Conservation (phyloP, 2,113 vertebrate species). For the Phyllostomus discolor region DNA sequence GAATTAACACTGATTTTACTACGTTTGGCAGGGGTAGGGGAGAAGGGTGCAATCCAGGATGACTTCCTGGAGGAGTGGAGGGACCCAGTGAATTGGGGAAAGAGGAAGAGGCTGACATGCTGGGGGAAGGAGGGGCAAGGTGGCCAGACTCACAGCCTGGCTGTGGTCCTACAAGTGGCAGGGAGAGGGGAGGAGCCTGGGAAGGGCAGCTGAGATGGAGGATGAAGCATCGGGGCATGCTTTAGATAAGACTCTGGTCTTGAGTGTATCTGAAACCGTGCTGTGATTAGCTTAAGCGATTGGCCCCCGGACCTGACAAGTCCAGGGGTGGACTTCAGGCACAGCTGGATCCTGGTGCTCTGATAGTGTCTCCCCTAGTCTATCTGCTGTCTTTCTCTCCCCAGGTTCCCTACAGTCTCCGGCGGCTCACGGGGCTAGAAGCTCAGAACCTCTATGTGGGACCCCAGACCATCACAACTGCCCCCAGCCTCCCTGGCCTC, state of each 20-base stretch:
- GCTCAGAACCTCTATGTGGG: slow-evolving; percentile 90
- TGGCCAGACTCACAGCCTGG: neutral
- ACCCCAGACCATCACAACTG: slow-evolving; percentile 73
- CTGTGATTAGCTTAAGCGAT: neutral
- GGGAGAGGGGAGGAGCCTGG: neutral
- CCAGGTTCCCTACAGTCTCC: slow-evolving; percentile 86
- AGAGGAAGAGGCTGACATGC: neutral
- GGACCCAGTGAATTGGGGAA: neutral
- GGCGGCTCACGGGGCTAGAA: slow-evolving; percentile 84
- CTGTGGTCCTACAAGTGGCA: neutral
- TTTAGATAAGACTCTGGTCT: neutral
- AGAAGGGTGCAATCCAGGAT: neutral
- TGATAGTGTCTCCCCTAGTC: fast-evolving
- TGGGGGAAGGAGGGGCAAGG: neutral
- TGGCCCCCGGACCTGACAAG: fast-evolving
- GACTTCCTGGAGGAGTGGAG: neutral
- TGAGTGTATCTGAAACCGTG: neutral
- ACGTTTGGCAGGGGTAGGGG: fast-evolving
- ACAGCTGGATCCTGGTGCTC: neutral
- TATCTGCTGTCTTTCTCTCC: fast-evolving
- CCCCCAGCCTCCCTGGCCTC: slow-evolving; percentile 67
- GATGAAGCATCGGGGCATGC: fast-evolving
- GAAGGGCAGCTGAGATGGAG: neutral
- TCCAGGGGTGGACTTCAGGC: neutral
- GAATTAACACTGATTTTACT: neutral